Evolutionary conservation across 2,113 vertebrate genomes (phyloP), one percentile per base, ranked within the genome.

Genomic region (Rhinolophus ferrumequinum): DNA sequence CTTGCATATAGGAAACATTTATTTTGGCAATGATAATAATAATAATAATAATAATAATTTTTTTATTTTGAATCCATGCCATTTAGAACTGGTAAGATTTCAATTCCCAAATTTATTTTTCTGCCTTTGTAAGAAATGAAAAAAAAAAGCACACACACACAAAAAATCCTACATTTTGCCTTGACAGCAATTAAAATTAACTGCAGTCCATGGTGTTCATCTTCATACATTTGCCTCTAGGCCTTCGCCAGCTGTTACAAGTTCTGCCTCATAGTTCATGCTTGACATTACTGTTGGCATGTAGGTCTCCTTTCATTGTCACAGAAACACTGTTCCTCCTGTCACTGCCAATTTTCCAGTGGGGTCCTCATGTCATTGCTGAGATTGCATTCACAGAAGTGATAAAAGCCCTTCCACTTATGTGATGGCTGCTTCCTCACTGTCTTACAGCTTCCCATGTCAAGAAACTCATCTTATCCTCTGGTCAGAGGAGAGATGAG

Each of bases 111-210:
- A 54, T 44, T 89, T 81, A 70, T 83, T 21, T 30, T 38, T 60
- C 50, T 86, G 33, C 26, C 35, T 38, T 15, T 64, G 41, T 58
- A 62, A 83, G 10, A 90, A 93, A 56, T 14, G 54, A 13, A 79
- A 86, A 60, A 64, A 62, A 41, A 5, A 50, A 14, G 3, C 30
- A n/a, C 11, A 52, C n/a, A 41, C 28, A 9, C n/a, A 67, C 5
- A 26, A 60, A 69, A 56, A 41, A 30, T 5, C 10, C 13, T 54
- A 33, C 18, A 35, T n/a, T 88, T 92, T 88, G 38, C 41, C 18
- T 54, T 90, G 80, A 96, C 24, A 83, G n/a, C 62, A 88, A 54
- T 94, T 73, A 83, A 94, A 93, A 86, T 85, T 13, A 70, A 41
- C 73, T 72, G n/a, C 24, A 8, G 1, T 70, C 28, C 7, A 19